These are phyloP conservation scores for Nesogale talazaci DNA, from an alignment of 2,113 vertebrate genomes.

Conservation along the genomic window DNA sequence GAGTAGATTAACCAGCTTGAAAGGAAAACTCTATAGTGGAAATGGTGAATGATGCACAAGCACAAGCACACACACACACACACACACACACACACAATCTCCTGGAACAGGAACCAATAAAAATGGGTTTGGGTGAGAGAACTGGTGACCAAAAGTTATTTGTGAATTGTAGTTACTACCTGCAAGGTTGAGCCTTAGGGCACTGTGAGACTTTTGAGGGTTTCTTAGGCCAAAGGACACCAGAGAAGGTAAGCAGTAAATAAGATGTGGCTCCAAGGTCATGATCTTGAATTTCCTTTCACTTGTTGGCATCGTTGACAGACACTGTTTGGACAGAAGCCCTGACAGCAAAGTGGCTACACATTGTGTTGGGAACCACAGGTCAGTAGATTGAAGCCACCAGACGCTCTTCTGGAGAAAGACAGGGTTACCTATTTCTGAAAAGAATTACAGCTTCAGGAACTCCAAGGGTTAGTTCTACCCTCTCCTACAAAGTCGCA, in stretches of 20 bases:
- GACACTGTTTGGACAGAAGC: too few relatives aligned
- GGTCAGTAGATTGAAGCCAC: too few relatives aligned
- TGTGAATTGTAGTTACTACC: background rate
- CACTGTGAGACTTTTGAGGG: background rate
- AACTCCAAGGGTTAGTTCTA: too few relatives aligned
- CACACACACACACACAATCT: background rate
- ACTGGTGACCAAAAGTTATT: background rate
- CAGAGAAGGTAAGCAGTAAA: background rate
- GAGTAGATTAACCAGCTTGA: background rate
- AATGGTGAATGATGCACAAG: background rate
- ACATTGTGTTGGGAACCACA: too few relatives aligned
- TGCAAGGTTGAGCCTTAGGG: background rate
- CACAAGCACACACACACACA: too few relatives aligned
- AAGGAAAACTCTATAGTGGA: background rate
- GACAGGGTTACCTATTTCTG: too few relatives aligned
- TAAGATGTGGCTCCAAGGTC: background rate
- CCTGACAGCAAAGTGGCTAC: too few relatives aligned
- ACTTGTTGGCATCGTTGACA: background rate
- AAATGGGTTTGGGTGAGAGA: background rate
- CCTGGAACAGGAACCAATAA: background rate
- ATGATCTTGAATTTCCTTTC: constrained; percentile 36
- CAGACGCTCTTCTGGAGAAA: too few relatives aligned
- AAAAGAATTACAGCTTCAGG: too few relatives aligned
- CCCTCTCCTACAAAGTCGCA: too few relatives aligned
- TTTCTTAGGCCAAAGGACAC: background rate